Base-by-base conservation (phyloP, 2,888 invertebrate genomes). In the Leucophora obtusa region DNA sequence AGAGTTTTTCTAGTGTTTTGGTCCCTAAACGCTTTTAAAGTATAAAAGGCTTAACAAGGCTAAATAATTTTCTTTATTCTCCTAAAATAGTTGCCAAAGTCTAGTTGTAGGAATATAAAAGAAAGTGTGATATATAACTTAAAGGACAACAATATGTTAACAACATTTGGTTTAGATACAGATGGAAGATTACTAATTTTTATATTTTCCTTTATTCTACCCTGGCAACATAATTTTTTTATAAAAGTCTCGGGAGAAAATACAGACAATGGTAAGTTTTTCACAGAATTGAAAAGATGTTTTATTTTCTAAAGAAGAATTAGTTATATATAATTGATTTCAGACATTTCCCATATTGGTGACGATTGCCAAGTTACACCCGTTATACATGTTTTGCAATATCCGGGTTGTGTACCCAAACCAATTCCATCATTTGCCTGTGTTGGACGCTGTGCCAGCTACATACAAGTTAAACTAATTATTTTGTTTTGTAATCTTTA, bases 401-500 rank as follows among this genome's bases (percentile, higher is more conserved):
- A 96, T 90, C 95, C 96, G 2, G 97, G 97, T 76, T 98, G 97
- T 90, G 94, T 96, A 54, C 96, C 97, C 7, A 97, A 97, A 89
- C 96, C 96, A 0, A 97, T 98, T 86, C 97, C 97, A 2, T 97
- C 97, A 81, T 97, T 96, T 89, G 97, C 97, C 18, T 98, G 97
- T 86, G 95, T 95, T 79, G 97, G 97, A 71, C 93, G 95, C 86
- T 98, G 97, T 89, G 94, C 95, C 69, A 97, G 97, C 84, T 97
- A 97, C 86, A 94, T 97, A 68, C 97, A 97, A 93, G 97, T 97
- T 33, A 54, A 6, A 14, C 1, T 47, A n/a, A 43, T 35, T 38
- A 11, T 38, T 50, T 17, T 33, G 51, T 9, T 53, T 21, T 53
- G 0, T 18, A 1, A 21, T 17, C 7, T 53, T 0, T 3, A 21